phyloP scores from a whole-genome alignment of 2,113 vertebrate species.

The Lepus timidus region DNA sequence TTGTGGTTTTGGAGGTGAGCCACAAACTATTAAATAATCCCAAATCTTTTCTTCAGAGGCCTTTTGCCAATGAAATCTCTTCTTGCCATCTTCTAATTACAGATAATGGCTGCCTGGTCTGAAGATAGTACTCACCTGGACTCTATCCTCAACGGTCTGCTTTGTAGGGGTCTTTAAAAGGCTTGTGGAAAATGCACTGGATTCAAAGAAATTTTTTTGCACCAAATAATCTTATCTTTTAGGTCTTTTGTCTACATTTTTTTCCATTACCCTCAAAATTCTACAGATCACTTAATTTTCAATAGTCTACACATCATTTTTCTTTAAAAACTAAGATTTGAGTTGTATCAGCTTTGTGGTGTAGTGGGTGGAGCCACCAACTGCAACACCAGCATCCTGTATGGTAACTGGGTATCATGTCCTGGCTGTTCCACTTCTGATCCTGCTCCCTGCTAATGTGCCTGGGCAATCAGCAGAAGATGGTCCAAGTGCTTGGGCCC shows the following conservation, averaged over 20 bases:
- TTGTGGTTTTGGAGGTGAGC: neutral
- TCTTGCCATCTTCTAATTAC: neutral
- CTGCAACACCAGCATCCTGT: no score
- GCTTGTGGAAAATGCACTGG: no score
- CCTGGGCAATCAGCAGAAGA: no score
- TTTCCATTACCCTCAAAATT: neutral
- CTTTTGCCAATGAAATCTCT: neutral
- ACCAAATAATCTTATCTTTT: no score
- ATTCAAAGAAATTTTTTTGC: no score
- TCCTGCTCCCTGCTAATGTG: no score
- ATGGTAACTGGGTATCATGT: no score
- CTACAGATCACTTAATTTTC: conserved; percentile 29
- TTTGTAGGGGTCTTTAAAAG: neutral
- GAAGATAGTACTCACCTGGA: neutral
- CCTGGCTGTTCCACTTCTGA: no score
- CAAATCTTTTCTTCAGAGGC: neutral
- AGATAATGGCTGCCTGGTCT: neutral
- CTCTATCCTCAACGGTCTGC: neutral
- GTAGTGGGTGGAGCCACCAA: no score
- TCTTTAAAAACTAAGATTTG: conserved; percentile 8
- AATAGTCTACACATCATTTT: neutral
- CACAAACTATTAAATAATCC: conserved; percentile 12
- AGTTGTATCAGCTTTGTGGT: no score
- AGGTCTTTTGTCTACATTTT: no score
- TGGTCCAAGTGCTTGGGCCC: no score